Conservation (phyloP, 2,888 invertebrate genomes). For the Crepidodera aurea region DNA sequence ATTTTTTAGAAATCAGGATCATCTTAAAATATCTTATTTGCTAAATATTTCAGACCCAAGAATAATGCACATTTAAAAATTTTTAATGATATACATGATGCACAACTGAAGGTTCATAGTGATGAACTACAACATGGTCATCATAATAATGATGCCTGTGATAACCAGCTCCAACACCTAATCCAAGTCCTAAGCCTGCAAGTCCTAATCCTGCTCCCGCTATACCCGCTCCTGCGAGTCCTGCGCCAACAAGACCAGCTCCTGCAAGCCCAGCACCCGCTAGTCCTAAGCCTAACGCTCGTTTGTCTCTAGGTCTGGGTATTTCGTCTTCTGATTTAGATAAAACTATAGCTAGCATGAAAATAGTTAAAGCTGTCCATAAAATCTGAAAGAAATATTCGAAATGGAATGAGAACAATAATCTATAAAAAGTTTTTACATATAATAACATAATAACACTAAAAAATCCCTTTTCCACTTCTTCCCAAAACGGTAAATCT, state of each 20-base stretch:
- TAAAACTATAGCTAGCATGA: not conserved
- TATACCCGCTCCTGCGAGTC: not conserved
- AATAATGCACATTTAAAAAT: no score
- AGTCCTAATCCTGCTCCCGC: not conserved
- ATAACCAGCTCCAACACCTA: not conserved
- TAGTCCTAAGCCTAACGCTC: conserved; percentile 20
- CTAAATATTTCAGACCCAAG: no score
- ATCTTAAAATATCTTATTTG: no score
- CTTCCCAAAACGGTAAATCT: no score
- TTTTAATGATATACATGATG: not conserved
- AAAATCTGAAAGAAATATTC: not conserved
- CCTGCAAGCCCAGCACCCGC: not conserved
- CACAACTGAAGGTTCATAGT: conserved; percentile 8
- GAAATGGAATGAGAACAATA: no score
- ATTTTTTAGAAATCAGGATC: no score
- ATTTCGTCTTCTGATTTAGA: not conserved
- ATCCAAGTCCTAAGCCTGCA: not conserved
- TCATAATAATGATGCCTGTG: conserved; percentile 13
- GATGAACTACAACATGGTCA: conserved; percentile 20
- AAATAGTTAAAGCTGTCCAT: not conserved
- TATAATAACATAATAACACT: no score
- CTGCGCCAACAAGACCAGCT: not conserved
- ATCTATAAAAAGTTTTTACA: no score
- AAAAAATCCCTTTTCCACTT: no score
- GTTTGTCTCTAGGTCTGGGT: conserved; percentile 8